Base-by-base conservation (phyloP, 1,140 invertebrate species). In the Zaprionus tsacasi region DNA sequence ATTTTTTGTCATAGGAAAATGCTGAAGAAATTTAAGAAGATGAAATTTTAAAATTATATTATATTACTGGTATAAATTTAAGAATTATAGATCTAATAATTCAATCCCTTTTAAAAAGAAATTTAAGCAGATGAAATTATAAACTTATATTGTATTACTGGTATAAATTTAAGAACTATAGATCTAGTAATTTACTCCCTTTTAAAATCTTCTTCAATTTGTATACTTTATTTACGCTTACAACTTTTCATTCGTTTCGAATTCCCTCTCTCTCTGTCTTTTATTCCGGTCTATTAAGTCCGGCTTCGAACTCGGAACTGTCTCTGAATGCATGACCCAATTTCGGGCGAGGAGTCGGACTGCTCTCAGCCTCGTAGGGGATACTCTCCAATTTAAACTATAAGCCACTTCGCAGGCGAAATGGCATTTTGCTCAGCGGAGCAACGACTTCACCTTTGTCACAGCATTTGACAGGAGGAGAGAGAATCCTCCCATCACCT, bases 361-460 rank as follows among this genome's bases (percentile, higher is more conserved):
- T n/a, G n/a, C n/a, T n/a, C n/a, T n/a, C n/a, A n/a, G n/a, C n/a
- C n/a, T n/a, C n/a, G n/a, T n/a, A n/a, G n/a, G n/a, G 70, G 76
- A 77, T 70, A 71, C 68, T 77, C 76, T 86, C 71, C 79, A 79
- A 82, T 86, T 86, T 82, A 78, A 82, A 68, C 66, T 69, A 70
- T 86, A 79, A 79, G 65, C 82, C 82, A 86, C 70, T 72, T 79
- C 45, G 21, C 21, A 59, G 15, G 52, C 12, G 30, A 59, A 30
- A 52, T 61, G 45, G 35, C 64, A 59, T 48, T 10, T 48, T 10
- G 38, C 71, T 64, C 59, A 54, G 54, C 69, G 38, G 45, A 75
- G 81, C 55, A 75, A 82, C 55, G 81, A 45, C 60, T 69, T 87
- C 82, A 86, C 82, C 82, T 87, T 87, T 86, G 82, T 86, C 82